A percentile compares a stretch with the other conserved stretches of the same genome.
Conservation (phyloP, 2,888 invertebrate genomes). For the Polyommatus iphigenia region DNA sequence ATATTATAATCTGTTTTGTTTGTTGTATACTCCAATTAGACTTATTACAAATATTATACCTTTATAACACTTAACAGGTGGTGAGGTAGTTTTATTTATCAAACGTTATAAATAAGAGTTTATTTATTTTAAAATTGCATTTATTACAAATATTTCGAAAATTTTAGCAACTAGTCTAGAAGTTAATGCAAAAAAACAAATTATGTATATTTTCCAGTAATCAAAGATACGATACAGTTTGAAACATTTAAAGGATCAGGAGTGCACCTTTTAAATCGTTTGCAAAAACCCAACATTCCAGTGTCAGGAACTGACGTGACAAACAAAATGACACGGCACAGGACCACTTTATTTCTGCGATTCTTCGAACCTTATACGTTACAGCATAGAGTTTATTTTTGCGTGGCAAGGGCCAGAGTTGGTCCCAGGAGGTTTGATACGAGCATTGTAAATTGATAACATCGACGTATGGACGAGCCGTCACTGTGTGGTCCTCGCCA, state of each 20-base stretch:
- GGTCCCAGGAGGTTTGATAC: constrained; percentile 49
- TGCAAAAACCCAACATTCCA: constrained; percentile 31
- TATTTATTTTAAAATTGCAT: no score
- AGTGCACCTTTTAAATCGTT: constrained; percentile 20
- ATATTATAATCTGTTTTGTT: no score
- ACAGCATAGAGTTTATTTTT: constrained; percentile 43
- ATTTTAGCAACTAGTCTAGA: no score
- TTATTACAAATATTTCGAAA: no score
- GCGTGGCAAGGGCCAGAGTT: constrained; percentile 27
- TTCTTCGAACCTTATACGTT: neutral
- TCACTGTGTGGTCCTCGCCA: constrained; percentile 62
- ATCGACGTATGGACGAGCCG: constrained; percentile 48
- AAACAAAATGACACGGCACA: constrained; percentile 49
- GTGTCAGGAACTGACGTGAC: constrained; percentile 9
- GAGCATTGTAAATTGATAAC: constrained; percentile 62
- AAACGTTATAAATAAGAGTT: no score
- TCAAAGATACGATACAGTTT: neutral
- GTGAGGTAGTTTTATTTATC: no score
- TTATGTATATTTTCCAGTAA: neutral
- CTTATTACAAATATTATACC: no score
- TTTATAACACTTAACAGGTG: no score
- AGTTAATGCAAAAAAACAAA: neutral
- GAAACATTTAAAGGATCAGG: constrained; percentile 5
- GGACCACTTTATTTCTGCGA: neutral
- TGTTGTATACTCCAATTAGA: no score